A percentile compares a stretch with the other conserved stretches of the same genome.
phyloP scores from a whole-genome alignment of 1,140 invertebrate species.

The Sycobia sp. region DNA sequence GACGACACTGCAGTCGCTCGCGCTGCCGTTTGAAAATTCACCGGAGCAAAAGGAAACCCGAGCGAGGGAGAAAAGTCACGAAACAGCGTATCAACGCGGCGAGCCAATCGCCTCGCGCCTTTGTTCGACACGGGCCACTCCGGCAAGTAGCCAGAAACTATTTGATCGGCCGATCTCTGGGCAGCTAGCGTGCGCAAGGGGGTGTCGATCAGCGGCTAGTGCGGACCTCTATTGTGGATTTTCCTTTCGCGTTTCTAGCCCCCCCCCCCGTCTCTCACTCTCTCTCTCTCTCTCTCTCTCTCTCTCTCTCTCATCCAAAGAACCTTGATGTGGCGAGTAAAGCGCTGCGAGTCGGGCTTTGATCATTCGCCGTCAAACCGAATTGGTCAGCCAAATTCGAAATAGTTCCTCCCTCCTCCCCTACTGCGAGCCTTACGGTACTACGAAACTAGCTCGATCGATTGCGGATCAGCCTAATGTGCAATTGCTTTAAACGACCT shows the following conservation, averaged over 20 bases:
- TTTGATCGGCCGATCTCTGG: too few relatives aligned
- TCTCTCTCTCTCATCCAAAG: not conserved
- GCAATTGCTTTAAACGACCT: not conserved
- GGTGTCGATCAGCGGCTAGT: too few relatives aligned
- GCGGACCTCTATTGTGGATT: too few relatives aligned
- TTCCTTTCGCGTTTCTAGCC: too few relatives aligned
- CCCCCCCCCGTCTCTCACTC: not conserved
- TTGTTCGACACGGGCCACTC: not conserved
- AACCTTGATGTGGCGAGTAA: slow-evolving; percentile 19
- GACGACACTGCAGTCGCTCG: not conserved
- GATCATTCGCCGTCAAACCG: slow-evolving; percentile 18
- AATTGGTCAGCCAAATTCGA: slow-evolving; percentile 12
- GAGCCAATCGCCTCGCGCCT: not conserved
- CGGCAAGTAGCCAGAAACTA: not conserved
- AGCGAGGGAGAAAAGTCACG: not conserved
- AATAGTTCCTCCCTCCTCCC: not conserved
- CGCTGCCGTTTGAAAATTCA: not conserved
- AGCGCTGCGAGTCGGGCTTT: not conserved
- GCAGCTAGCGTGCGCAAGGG: too few relatives aligned
- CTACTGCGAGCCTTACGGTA: not conserved
- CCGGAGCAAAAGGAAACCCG: not conserved
- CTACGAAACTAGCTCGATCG: not conserved
- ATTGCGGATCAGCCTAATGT: not conserved
- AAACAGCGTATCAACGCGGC: not conserved
- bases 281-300: too few relatives aligned